phyloP scores from a whole-genome alignment of 53 echinoderm and acorn worm genomes.

The Mesocentrotus franciscanus region DNA sequence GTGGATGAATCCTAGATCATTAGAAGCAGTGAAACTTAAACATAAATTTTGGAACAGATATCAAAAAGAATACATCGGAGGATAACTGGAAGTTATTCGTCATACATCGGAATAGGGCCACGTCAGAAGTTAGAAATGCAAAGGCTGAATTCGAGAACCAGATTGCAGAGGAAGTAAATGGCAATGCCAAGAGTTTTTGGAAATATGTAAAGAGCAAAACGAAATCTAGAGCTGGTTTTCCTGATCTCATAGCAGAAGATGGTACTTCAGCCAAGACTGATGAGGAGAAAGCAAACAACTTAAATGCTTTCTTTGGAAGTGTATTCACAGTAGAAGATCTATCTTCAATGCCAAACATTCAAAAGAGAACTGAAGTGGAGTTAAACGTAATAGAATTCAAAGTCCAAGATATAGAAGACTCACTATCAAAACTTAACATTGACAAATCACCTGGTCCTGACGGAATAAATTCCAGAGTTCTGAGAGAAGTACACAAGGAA shows the following conservation, averaged over 20 bases:
- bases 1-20: neutral
- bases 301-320: conserved; percentile 53
- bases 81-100: neutral
- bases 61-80: neutral
- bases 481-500: too few species aligned
- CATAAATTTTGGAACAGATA: neutral
- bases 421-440: neutral
- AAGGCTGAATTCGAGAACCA: too few species aligned
- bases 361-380: neutral
- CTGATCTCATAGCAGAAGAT: conserved; percentile 42
- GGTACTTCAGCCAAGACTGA: conserved; percentile 40
- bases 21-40: neutral
- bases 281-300: conserved; percentile 37
- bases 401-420: neutral
- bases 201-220: conserved; percentile 50
- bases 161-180: too few species aligned
- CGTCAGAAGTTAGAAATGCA: too few species aligned
- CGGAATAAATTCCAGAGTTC: too few species aligned
- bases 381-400: neutral
- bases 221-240: conserved; percentile 27
- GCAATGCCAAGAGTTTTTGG: conserved; percentile 52
- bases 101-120: too few species aligned
- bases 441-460: conserved; percentile 1
- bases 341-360: neutral
- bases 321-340: too few species aligned